These are phyloP conservation scores for Grus americana DNA, from an alignment of 2,113 vertebrate species.

Conservation along the genomic window DNA sequence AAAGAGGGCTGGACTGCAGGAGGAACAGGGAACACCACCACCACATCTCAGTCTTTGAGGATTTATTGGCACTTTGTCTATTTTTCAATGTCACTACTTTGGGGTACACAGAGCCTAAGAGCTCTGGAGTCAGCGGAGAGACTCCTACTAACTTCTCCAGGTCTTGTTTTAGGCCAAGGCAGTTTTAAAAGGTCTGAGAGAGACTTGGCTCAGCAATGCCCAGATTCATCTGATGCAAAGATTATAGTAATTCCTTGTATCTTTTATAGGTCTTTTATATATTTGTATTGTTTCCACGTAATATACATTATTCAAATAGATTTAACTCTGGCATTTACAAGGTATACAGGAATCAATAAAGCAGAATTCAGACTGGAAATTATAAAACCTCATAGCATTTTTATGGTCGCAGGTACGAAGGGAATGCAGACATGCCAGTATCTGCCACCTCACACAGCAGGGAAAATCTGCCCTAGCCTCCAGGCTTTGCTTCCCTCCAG, in stretches of 20 bases:
- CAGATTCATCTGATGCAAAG: not conserved
- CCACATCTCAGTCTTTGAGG: not conserved
- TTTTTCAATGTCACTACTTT: not conserved
- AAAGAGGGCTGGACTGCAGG: not conserved
- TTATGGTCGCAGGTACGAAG: not conserved
- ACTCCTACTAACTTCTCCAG: not conserved
- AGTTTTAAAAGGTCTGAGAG: not conserved
- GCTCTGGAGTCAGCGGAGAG: not conserved
- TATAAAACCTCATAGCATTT: not conserved
- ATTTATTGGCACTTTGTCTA: not conserved
- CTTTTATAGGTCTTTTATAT: not conserved
- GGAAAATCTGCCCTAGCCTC: not conserved
- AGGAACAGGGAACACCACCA: not conserved
- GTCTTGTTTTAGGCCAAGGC: not conserved
- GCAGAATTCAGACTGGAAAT: not conserved
- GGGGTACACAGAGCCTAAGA: not conserved
- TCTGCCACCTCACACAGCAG: not conserved
- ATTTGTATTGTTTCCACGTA: not conserved
- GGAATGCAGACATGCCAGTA: slow-evolving; percentile 25
- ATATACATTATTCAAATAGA: not conserved
- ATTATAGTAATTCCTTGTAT: not conserved
- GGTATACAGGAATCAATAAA: not conserved
- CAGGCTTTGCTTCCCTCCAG: not conserved
- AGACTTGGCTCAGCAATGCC: not conserved
- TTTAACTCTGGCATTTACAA: not conserved